Conservation (phyloP, 23 tunicate species). For the Aplidium turbinatum region DNA sequence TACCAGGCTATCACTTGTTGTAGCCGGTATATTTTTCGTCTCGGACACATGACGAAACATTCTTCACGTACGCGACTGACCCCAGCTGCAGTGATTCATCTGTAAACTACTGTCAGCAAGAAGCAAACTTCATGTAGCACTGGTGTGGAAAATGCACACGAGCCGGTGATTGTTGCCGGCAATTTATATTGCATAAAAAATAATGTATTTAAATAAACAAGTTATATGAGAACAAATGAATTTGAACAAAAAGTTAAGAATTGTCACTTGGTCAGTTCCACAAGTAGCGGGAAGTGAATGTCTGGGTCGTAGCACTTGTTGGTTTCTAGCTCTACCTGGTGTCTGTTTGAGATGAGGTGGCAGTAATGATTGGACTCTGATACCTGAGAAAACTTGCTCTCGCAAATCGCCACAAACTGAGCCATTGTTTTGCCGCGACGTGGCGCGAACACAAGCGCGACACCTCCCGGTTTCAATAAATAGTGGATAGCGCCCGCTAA, state of each 20-base stretch:
- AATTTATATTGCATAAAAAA: no score
- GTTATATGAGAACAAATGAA: no score
- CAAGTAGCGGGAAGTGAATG: constrained; percentile 41
- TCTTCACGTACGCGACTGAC: no score
- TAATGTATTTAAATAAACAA: no score
- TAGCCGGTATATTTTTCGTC: no score
- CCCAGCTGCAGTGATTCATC: no score
- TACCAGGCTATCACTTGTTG: no score
- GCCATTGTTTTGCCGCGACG: constrained; percentile 48
- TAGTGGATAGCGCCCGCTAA: constrained; percentile 29
- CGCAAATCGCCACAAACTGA: constrained; percentile 27
- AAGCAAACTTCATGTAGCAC: no score
- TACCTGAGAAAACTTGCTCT: constrained; percentile 23
- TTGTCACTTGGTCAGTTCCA: constrained; percentile 24
- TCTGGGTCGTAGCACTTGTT: constrained; percentile 36
- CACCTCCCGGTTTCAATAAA: constrained; percentile 52
- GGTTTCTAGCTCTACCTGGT: constrained; percentile 1
- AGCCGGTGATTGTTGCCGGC: no score
- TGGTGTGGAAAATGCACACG: no score
- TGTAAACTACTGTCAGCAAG: no score
- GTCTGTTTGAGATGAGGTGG: constrained; percentile 4
- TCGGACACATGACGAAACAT: no score
- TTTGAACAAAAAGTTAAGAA: neutral
- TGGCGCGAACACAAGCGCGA: constrained; percentile 63
- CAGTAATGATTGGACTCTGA: constrained; percentile 25